These are phyloP conservation scores for Murina feae DNA, from an alignment of 2,113 vertebrate species.

Conservation along the genomic window DNA sequence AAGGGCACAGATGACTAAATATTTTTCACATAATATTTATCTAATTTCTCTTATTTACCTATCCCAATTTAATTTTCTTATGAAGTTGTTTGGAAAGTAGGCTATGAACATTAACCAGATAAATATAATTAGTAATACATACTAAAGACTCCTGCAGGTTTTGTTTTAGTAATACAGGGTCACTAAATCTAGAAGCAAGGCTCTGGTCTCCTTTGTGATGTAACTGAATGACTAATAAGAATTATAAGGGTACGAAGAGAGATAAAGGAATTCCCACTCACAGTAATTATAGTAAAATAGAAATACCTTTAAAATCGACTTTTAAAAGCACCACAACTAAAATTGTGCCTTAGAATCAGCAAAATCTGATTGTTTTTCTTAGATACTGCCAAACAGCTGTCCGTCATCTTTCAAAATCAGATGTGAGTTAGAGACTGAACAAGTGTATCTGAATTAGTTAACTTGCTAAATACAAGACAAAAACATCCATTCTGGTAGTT, in stretches of 20 bases:
- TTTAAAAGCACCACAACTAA: neutral
- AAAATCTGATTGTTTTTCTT: slow-evolving; percentile 28
- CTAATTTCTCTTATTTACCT: slow-evolving; percentile 28
- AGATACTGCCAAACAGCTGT: neutral
- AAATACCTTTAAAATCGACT: slow-evolving; percentile 24
- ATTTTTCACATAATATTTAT: neutral
- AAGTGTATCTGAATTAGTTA: neutral
- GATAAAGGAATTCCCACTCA: neutral
- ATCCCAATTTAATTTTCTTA: slow-evolving; percentile 11
- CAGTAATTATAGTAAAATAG: neutral
- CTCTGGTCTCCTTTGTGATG: neutral
- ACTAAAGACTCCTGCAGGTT: neutral
- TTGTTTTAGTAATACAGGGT: slow-evolving; percentile 1
- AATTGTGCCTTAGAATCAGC: neutral
- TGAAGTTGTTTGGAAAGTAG: slow-evolving; percentile 18
- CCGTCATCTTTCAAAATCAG: neutral
- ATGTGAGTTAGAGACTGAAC: slow-evolving; percentile 10
- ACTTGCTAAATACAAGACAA: neutral
- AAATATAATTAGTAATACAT: neutral
- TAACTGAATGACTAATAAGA: neutral
- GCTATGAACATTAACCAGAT: neutral
- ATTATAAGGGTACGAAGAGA: neutral
- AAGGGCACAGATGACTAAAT: neutral
- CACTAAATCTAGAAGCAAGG: slow-evolving; percentile 14
- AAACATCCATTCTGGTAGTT: neutral